These are phyloP conservation scores for Thripadectes ignobilis DNA, from an alignment of 2,797 vertebrate species.

Conservation along the genomic window DNA sequence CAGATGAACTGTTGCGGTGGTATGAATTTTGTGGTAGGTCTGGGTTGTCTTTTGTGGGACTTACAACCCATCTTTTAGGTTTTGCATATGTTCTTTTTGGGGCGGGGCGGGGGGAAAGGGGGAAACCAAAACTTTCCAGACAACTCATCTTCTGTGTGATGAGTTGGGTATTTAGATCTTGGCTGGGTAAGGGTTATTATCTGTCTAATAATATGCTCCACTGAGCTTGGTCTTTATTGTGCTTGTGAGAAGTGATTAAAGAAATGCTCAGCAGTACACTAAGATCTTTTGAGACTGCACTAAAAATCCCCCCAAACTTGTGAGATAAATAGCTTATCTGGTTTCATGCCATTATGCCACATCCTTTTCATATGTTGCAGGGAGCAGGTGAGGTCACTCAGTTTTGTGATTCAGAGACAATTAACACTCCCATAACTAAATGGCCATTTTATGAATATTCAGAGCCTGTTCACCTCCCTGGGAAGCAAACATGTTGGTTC, in stretches of 20 bases:
- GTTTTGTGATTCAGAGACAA: constrained; percentile 72
- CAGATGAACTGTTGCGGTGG: neutral
- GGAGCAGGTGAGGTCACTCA: constrained; percentile 75
- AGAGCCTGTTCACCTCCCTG: constrained; percentile 73
- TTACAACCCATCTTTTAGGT: neutral
- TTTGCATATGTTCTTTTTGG: neutral
- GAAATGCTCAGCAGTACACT: constrained; percentile 14
- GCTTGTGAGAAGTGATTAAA: constrained; percentile 53
- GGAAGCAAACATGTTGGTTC: constrained; percentile 74
- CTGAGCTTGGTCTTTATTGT: constrained; percentile 44
- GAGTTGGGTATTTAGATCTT: constrained; percentile 31
- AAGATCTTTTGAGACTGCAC: constrained; percentile 16
- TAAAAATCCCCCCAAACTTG: constrained; percentile 16
- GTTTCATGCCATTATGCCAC: neutral
- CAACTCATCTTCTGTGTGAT: constrained; percentile 17
- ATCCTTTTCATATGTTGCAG: constrained; percentile 31
- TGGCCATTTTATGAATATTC: constrained; percentile 82
- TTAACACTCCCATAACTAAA: constrained; percentile 78
- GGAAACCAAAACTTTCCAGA: neutral
- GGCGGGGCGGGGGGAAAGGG: neutral
- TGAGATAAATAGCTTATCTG: constrained; percentile 32
- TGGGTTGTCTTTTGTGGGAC: neutral
- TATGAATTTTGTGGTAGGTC: neutral
- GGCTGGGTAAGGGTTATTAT: constrained; percentile 47
- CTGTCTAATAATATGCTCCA: constrained; percentile 51